Conservation (phyloP, 2,113 vertebrate species). For the Orycteropus afer region DNA sequence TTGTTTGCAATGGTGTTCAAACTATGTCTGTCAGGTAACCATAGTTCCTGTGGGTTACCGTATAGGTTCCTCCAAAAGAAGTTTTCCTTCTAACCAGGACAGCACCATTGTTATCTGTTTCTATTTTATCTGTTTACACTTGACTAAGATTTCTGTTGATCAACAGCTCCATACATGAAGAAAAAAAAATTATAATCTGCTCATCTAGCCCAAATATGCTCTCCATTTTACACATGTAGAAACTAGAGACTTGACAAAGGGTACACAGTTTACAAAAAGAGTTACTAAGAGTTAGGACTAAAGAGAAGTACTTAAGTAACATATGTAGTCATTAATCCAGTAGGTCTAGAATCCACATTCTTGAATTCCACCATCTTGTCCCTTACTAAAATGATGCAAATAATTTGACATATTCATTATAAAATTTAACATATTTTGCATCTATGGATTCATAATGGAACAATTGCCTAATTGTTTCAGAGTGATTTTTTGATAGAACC, state of each 20-base stretch:
- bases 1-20: background rate
- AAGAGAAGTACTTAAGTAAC: background rate
- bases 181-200: background rate
- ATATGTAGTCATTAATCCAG: background rate
- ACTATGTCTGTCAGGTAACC: background rate
- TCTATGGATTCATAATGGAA: constrained; percentile 1
- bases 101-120: background rate
- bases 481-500: constrained; percentile 43
- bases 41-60: background rate
- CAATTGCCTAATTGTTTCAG: background rate
- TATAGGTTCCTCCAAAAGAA: background rate
- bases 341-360: background rate
- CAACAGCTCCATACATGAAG: background rate
- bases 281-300: background rate
- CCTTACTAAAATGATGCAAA: background rate
- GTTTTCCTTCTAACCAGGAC: no score
- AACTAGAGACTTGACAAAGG: background rate
- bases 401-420: background rate
- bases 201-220: background rate
- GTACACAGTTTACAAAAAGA: background rate
- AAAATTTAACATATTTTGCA: background rate
- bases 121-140: background rate
- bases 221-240: background rate
- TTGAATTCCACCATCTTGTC: background rate
- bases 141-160: background rate